Conservation (phyloP, 1,140 invertebrate genomes). For the Asobara japonica region DNA sequence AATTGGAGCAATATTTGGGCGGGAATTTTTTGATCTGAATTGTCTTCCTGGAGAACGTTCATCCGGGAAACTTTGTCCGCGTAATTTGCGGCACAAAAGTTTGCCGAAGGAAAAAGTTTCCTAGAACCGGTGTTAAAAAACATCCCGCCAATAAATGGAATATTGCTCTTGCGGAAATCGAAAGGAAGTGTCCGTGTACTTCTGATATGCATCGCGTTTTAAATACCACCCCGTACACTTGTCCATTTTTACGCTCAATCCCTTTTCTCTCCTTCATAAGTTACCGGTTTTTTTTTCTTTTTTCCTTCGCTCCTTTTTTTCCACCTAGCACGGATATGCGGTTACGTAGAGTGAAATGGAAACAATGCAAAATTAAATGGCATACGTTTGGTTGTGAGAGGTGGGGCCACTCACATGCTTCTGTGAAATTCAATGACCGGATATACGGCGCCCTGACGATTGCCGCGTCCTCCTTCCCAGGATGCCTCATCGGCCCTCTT, state of each 20-base stretch:
- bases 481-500: background rate
- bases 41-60: too few relatives aligned
- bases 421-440: slow-evolving; percentile 52
- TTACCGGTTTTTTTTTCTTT: too few relatives aligned
- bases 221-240: slow-evolving; percentile 1
- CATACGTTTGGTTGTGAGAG: background rate
- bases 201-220: background rate
- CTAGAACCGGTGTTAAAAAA: too few relatives aligned
- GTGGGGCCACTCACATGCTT: background rate
- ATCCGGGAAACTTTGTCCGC: too few relatives aligned
- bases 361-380: background rate
- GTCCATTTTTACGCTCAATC: background rate
- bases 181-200: background rate
- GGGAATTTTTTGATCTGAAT: too few relatives aligned
- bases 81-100: too few relatives aligned
- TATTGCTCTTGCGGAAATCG: background rate
- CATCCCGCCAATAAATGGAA: background rate
- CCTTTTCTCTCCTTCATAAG: background rate
- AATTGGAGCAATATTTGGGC: too few relatives aligned
- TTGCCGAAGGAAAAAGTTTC: background rate
- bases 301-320: background rate
- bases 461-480: slow-evolving; percentile 39
- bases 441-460: slow-evolving; percentile 52
- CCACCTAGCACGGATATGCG: background rate
- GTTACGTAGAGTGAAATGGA: background rate